Evolutionary conservation across 2,888 invertebrate genomes (phyloP).

Genomic region (Metacarcinus magister): DNA sequence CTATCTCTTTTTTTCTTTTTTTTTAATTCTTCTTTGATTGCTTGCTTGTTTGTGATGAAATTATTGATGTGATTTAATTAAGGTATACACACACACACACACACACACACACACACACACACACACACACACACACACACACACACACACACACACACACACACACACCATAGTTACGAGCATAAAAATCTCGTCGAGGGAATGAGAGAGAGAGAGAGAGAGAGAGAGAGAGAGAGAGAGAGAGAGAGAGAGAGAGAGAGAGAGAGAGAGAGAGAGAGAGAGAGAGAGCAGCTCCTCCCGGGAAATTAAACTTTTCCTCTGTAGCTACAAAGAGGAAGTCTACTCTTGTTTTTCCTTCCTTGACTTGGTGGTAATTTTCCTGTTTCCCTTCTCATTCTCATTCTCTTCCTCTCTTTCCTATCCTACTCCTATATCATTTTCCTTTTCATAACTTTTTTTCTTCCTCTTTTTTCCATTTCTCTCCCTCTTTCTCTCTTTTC

Average conservation of each 20-base stretch:
- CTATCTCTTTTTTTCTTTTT: neutral
- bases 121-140: conserved; percentile 2
- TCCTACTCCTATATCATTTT: neutral
- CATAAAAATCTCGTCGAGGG: neutral
- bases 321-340: neutral
- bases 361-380: conserved; percentile 17
- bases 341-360: neutral
- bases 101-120: neutral
- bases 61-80: too few species aligned
- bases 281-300: neutral
- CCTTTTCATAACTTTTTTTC: neutral
- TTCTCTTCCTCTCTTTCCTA: neutral
- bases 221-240: too few species aligned
- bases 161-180: too few species aligned
- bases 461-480: neutral
- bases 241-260: too few species aligned
- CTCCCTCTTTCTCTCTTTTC: neutral
- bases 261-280: neutral
- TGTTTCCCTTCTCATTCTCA: neutral
- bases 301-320: conserved; percentile 8
- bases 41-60: too few species aligned
- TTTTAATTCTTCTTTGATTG: too few species aligned
- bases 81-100: neutral
- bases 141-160: neutral
- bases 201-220: too few species aligned